Percentiles rank a stretch among this genome's conserved stretches.
Evolutionary conservation across 2,113 vertebrate species (phyloP).

Genomic region (Lepisosteus osseus): DNA sequence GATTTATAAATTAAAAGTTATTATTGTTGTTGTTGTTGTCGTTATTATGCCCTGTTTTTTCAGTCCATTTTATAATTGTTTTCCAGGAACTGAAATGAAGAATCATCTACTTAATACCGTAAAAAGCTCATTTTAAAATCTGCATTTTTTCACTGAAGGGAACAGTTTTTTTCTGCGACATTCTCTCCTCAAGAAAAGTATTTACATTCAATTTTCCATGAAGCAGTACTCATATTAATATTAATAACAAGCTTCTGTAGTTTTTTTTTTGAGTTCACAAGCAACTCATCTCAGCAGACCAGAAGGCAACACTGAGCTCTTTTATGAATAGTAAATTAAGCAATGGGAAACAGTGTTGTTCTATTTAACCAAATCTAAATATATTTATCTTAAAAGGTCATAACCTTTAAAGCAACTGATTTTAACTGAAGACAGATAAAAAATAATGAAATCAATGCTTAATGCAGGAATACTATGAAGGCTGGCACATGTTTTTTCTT

Average conservation of each 20-base stretch:
- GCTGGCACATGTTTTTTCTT: too few relatives aligned
- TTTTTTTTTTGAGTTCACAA: conserved; percentile 59
- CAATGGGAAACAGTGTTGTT: background rate
- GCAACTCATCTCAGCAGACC: conserved; percentile 60
- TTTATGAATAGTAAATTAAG: conserved; percentile 22
- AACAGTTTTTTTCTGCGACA: conserved; percentile 50
- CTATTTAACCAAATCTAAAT: conserved; percentile 1
- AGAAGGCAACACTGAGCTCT: conserved; percentile 62
- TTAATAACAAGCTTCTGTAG: conserved; percentile 66
- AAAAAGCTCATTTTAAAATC: background rate
- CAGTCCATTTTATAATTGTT: too few relatives aligned
- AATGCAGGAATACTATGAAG: background rate
- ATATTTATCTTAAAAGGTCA: conserved; percentile 3
- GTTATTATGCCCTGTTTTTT: too few relatives aligned
- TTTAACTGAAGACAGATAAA: background rate
- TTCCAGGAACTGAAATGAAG: too few relatives aligned
- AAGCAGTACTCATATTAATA: conserved; percentile 68
- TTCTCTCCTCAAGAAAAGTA: conserved; percentile 54
- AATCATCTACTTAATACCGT: too few relatives aligned
- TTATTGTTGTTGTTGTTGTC: too few relatives aligned
- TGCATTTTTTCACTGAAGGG: conserved; percentile 1
- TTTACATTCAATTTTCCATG: conserved; percentile 70
- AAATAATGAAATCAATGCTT: too few relatives aligned
- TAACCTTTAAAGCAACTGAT: background rate
- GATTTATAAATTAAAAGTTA: too few relatives aligned